Percentiles rank a stretch among this genome's conserved stretches.
Conservation (phyloP, 2,797 vertebrate species). For the Poecilia gillii region DNA sequence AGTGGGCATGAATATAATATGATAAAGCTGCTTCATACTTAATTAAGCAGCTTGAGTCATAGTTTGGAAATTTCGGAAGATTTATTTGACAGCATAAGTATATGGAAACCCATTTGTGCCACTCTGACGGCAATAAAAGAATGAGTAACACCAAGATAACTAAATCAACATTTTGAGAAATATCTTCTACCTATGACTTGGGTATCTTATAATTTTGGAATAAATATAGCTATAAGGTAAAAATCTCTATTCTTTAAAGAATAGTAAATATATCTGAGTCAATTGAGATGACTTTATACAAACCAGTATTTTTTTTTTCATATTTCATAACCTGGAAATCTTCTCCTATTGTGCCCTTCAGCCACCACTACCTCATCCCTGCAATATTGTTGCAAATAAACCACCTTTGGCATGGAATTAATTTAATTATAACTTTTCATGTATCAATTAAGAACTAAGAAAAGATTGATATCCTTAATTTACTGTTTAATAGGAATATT, state of each 20-base stretch:
- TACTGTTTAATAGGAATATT: background rate
- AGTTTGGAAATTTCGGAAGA: slow-evolving; percentile 16
- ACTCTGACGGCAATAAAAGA: background rate
- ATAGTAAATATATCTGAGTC: background rate
- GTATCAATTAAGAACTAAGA: background rate
- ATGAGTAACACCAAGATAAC: background rate
- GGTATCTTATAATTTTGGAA: background rate
- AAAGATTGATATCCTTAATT: background rate
- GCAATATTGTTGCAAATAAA: background rate
- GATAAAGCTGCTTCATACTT: slow-evolving; percentile 46
- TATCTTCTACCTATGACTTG: too few species aligned
- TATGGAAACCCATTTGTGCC: slow-evolving; percentile 4
- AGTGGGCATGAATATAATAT: slow-evolving; percentile 42
- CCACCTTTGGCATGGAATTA: background rate
- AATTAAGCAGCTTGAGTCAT: slow-evolving; percentile 29
- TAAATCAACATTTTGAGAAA: background rate
- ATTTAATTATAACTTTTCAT: background rate
- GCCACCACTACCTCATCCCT: background rate
- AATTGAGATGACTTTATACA: background rate
- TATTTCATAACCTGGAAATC: background rate
- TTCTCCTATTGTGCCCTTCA: background rate
- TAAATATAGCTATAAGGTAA: background rate
- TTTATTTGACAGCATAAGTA: slow-evolving; percentile 31
- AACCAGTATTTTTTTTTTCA: background rate
- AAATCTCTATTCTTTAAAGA: background rate